phyloP scores from a whole-genome alignment of 2,888 invertebrate genomes.

The Lochmaea crataegi region DNA sequence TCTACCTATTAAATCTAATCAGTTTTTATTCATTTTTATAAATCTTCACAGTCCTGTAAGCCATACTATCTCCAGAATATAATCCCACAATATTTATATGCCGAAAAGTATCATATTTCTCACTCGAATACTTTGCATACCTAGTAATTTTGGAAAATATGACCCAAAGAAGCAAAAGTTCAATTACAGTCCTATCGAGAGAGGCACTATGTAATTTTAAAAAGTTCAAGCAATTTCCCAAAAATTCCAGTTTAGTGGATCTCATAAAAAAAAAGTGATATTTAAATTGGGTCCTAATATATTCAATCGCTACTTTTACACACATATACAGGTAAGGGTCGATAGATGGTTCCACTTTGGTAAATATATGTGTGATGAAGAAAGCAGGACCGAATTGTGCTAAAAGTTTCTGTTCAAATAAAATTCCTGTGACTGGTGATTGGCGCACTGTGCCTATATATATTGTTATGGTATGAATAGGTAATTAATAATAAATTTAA shows the following conservation, averaged over 20 bases:
- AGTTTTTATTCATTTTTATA: background rate
- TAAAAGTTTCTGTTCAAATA: too few species aligned
- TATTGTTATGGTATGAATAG: too few species aligned
- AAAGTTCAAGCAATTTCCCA: conserved; percentile 24
- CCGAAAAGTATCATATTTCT: conserved; percentile 6
- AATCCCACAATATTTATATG: background rate
- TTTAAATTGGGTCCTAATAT: conserved; percentile 29
- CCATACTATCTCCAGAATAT: too few species aligned
- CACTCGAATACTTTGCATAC: conserved; percentile 6
- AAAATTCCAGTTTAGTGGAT: conserved; percentile 19
- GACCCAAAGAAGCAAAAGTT: conserved; percentile 10
- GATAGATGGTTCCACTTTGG: background rate
- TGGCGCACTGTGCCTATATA: too few species aligned
- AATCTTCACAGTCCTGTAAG: too few species aligned
- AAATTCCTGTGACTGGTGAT: too few species aligned
- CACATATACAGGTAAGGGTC: background rate
- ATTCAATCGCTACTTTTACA: conserved; percentile 22
- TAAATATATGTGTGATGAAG: background rate
- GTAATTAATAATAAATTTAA: too few species aligned
- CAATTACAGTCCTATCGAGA: conserved; percentile 18
- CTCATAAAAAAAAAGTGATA: conserved; percentile 25
- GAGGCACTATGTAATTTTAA: conserved; percentile 18
- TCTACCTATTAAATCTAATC: background rate
- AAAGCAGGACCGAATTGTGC: background rate
- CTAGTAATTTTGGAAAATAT: conserved; percentile 18